These are phyloP conservation scores for Holocentrus rufus DNA, from an alignment of 2,797 vertebrate species.

Conservation along the genomic window DNA sequence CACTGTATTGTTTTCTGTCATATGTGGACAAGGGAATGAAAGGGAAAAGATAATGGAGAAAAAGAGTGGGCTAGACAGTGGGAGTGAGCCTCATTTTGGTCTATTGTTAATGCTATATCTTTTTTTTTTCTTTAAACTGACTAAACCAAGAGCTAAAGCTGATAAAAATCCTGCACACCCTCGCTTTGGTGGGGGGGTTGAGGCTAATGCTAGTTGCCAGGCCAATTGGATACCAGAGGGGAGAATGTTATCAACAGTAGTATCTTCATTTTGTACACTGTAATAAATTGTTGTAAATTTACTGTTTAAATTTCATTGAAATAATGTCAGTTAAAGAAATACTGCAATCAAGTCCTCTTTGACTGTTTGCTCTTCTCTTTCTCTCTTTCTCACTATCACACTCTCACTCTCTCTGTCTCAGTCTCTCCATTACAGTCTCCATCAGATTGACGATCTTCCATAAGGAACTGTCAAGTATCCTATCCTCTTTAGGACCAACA, in stretches of 20 bases:
- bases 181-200: constrained; percentile 58
- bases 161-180: constrained; percentile 73
- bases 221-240: constrained; percentile 29
- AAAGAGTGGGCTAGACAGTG: constrained; percentile 63
- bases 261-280: too few relatives aligned
- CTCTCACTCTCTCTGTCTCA: too few relatives aligned
- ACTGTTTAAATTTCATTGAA: too few relatives aligned
- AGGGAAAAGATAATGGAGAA: constrained; percentile 69
- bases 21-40: constrained; percentile 71
- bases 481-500: too few relatives aligned
- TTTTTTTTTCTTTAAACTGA: constrained; percentile 60
- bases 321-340: too few relatives aligned
- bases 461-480: too few relatives aligned
- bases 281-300: too few relatives aligned
- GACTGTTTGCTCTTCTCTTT: too few relatives aligned
- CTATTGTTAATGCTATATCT: constrained; percentile 71
- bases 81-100: constrained; percentile 69
- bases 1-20: constrained; percentile 69
- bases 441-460: too few relatives aligned
- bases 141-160: constrained; percentile 74
- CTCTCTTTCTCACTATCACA: too few relatives aligned
- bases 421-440: too few relatives aligned
- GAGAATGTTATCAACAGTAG: constrained; percentile 25
- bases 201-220: constrained; percentile 28
- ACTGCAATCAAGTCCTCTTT: too few relatives aligned